Base-by-base conservation (phyloP, 1,140 invertebrate genomes). In the Drosophila mojavensis region DNA sequence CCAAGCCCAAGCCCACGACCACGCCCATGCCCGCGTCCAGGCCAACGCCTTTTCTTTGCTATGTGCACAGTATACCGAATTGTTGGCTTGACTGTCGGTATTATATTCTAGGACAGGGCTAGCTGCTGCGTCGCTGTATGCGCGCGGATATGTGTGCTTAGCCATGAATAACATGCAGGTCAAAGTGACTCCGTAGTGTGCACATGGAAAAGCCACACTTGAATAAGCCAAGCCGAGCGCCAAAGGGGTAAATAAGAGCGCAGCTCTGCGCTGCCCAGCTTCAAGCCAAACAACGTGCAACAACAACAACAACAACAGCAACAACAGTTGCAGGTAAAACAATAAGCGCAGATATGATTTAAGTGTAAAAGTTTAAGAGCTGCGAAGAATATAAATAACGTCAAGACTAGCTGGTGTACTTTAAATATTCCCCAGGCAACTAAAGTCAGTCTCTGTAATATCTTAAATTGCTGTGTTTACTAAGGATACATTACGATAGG, bases 151-250 rank as follows among this genome's bases (percentile, higher is more conserved):
- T 68, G 43, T 60, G 68, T 84, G 70, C 47, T 84, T 89, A 80
- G 67, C 74, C 80, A 88, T 88, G 84, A 89, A 88, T 89, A 88
- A 89, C 83, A 89, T 88, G 74, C 84, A 83, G 84, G 77, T 88
- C 80, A 85, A 88, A 84, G 77, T 70, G 70, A 84, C 75, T 78
- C 64, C 75, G 65, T 63, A 74, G 64, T 68, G 53, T 75, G 63
- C 45, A 64, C 64, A 67, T 63, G 72, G 55, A 76, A 70, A 77
- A 75, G 75, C 82, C 79, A 75, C 83, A 85, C 79, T 86, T 82
- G 83, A 82, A 76, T 77, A 89, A 89, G 83, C 82, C 73, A 86
- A 79, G 78, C 76, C 63, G 71, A 79, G 78, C 81, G 83, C 84
- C 79, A 79, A 88, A 77, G 72, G 79, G 84, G 74, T 88, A 88